phyloP scores from a whole-genome alignment of 2,113 vertebrate species.

The Myanophis thanlyinensis region DNA sequence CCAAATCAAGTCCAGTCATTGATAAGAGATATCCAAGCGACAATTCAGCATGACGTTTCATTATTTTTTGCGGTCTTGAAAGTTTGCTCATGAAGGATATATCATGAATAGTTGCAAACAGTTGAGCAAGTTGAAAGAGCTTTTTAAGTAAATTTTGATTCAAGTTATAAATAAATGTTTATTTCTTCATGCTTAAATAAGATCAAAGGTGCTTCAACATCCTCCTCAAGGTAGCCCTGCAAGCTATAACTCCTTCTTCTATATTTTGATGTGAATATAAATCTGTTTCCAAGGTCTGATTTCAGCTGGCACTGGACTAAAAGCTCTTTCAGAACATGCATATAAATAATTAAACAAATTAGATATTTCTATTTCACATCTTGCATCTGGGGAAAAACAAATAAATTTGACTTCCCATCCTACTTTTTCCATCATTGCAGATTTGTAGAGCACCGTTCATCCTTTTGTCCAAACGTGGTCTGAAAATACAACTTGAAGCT shows the following conservation, averaged over 20 bases:
- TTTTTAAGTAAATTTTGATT: conserved; percentile 3
- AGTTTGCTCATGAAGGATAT: background rate
- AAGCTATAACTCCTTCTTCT: background rate
- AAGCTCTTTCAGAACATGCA: background rate
- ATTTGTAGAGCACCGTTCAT: background rate
- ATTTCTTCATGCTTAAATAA: background rate
- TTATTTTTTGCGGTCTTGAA: background rate
- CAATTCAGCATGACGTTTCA: background rate
- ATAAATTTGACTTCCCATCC: background rate
- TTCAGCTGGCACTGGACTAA: background rate
- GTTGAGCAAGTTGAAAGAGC: background rate
- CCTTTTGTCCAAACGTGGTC: background rate
- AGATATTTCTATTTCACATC: background rate
- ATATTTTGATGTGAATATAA: background rate
- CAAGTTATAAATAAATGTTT: background rate
- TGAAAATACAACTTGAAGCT: background rate
- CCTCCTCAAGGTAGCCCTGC: background rate
- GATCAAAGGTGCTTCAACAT: background rate
- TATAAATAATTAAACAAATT: background rate
- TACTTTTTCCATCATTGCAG: background rate
- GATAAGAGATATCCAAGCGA: background rate
- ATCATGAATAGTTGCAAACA: background rate
- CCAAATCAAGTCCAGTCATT: background rate
- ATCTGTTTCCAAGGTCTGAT: background rate
- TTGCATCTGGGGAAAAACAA: background rate